Conservation (phyloP, 2,113 vertebrate species). For the Hippocampus comes region DNA sequence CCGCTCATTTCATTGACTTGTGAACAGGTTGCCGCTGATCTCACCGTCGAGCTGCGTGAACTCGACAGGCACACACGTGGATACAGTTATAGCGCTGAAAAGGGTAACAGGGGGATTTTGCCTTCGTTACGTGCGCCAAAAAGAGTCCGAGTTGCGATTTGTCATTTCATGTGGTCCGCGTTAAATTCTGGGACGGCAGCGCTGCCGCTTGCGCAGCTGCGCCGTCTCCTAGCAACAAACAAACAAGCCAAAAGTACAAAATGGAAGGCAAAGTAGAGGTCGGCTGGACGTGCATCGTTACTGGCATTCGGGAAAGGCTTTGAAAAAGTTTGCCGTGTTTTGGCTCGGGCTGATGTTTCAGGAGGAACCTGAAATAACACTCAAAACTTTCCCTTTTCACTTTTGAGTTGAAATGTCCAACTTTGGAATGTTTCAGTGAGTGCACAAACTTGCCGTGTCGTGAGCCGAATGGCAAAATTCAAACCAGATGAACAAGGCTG, state of each 20-base stretch:
- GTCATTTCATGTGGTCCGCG: constrained; percentile 60
- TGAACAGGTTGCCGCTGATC: not conserved
- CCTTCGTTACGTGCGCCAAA: constrained; percentile 17
- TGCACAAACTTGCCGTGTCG: no score
- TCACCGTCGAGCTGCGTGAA: not conserved
- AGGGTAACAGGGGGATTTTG: not conserved
- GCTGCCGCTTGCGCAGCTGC: constrained; percentile 41
- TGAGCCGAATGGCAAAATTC: no score
- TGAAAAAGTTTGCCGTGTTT: not conserved
- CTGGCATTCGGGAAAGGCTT: not conserved
- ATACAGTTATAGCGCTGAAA: not conserved
- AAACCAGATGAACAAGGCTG: no score
- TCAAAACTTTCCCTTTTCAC: no score
- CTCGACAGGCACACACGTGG: not conserved
- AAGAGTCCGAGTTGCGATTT: constrained; percentile 28
- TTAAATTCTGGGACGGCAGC: constrained; percentile 42
- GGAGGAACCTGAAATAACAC: no score
- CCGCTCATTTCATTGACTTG: constrained; percentile 19
- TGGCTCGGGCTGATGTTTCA: no score
- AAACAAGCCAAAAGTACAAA: constrained; percentile 56
- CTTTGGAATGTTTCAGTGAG: no score
- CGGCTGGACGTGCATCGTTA: constrained; percentile 7
- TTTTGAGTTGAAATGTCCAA: no score
- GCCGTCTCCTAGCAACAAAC: constrained; percentile 65
- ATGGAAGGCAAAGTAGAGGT: constrained; percentile 31